Conservation (phyloP, 35 echinoderm and acorn worm genomes). For the Amphiura filiformis region DNA sequence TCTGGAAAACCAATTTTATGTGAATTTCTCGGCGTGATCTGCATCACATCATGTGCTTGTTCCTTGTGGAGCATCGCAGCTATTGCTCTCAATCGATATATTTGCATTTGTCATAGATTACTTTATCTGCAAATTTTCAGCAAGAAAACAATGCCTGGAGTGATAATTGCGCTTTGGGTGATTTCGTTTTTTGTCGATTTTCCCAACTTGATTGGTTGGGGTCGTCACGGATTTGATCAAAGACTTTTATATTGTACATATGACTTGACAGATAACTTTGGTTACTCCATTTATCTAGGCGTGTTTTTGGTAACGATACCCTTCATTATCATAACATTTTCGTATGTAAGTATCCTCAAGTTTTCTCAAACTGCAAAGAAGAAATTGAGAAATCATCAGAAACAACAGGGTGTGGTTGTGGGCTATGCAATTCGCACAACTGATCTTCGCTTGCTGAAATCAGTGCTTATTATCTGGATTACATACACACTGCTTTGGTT, state of each 20-base stretch:
- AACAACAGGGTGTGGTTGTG: too few species aligned
- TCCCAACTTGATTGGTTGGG: constrained; percentile 76
- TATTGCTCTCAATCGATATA: constrained; percentile 75
- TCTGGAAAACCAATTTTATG: constrained; percentile 49
- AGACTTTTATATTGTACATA: constrained; percentile 62
- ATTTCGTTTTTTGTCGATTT: constrained; percentile 69
- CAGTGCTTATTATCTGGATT: too few species aligned
- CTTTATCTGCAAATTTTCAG: constrained; percentile 68
- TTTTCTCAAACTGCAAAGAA: neutral
- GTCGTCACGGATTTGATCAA: constrained; percentile 61
- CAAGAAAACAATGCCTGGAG: constrained; percentile 35
- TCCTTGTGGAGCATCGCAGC: constrained; percentile 79
- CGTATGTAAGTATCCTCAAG: constrained; percentile 54
- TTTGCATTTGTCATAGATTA: constrained; percentile 61
- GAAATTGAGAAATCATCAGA: too few species aligned
- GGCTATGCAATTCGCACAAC: too few species aligned
- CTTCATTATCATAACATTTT: constrained; percentile 39
- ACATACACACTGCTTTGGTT: too few species aligned
- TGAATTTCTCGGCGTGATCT: constrained; percentile 73
- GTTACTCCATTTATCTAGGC: constrained; percentile 73
- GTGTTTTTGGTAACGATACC: constrained; percentile 49
- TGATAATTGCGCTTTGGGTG: constrained; percentile 52
- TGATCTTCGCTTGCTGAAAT: too few species aligned
- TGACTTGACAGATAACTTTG: constrained; percentile 54
- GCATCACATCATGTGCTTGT: constrained; percentile 71